These are phyloP conservation scores for Phoeniculus purpureus DNA, from an alignment of 2,797 vertebrate species.

Conservation along the genomic window DNA sequence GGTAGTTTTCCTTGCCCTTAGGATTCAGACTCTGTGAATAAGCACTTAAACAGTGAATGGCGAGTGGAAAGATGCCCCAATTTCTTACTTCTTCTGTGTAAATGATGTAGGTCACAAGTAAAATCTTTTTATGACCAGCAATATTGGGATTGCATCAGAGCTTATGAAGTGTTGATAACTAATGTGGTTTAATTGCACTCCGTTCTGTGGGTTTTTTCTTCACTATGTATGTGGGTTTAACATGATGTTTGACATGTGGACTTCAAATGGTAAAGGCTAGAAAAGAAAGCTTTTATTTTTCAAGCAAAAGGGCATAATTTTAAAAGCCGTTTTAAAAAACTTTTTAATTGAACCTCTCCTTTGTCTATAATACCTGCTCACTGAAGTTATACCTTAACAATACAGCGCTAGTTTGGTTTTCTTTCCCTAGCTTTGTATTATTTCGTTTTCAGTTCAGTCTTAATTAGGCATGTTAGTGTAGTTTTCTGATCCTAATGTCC, in stretches of 20 bases:
- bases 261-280: constrained; percentile 24
- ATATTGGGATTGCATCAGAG: constrained; percentile 73
- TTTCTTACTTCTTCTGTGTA: constrained; percentile 61
- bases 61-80: constrained; percentile 41
- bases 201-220: background rate
- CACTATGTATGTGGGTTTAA: constrained; percentile 5
- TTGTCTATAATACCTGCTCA: constrained; percentile 25
- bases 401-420: background rate
- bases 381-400: constrained; percentile 47
- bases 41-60: background rate
- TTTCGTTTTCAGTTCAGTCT: constrained; percentile 17
- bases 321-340: constrained; percentile 43
- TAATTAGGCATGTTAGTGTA: background rate
- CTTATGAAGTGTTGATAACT: constrained; percentile 77
- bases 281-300: constrained; percentile 3
- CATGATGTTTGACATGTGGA: constrained; percentile 6
- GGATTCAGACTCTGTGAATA: background rate
- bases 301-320: background rate
- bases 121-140: constrained; percentile 70
- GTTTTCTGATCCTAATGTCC: constrained; percentile 30
- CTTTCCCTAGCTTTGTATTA: background rate
- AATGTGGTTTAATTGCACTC: constrained; percentile 46
- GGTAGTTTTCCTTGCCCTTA: background rate
- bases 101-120: constrained; percentile 72
- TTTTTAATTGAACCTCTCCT: constrained; percentile 36